Conservation (phyloP, 2,888 invertebrate genomes). For the Thumatha senex region DNA sequence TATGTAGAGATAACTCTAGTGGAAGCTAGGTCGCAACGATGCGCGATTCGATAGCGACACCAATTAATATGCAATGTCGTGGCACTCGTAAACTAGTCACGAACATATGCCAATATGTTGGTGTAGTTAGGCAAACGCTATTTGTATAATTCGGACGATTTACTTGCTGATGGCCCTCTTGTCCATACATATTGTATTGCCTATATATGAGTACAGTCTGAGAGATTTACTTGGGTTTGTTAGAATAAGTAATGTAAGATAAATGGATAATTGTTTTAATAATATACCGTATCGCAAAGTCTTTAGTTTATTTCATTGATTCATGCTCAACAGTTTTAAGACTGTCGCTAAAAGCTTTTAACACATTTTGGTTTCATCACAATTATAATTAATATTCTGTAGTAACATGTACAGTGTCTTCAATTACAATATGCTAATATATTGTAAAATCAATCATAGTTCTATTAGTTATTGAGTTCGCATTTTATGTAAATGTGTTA, state of each 20-base stretch:
- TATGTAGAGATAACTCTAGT: slow-evolving; percentile 32
- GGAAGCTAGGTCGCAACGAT: slow-evolving; percentile 71
- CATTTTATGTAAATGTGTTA: slow-evolving; percentile 73
- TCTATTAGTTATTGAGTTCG: slow-evolving; percentile 41
- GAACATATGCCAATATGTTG: slow-evolving; percentile 81
- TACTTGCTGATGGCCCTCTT: slow-evolving; percentile 50
- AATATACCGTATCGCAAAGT: no score
- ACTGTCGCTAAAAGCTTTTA: no score
- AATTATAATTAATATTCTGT: background rate
- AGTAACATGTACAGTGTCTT: slow-evolving; percentile 20
- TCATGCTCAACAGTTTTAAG: no score
- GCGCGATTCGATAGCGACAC: slow-evolving; percentile 74
- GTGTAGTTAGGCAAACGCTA: slow-evolving; percentile 74
- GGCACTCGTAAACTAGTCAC: slow-evolving; percentile 81
- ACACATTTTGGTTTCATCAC: no score
- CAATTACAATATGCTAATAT: slow-evolving; percentile 37
- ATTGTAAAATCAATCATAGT: no score
- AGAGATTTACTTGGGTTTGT: no score
- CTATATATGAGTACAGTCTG: background rate
- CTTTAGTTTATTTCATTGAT: no score
- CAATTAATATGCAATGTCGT: slow-evolving; percentile 82
- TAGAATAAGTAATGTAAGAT: no score
- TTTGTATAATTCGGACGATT: slow-evolving; percentile 77
- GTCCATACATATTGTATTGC: slow-evolving; percentile 15
- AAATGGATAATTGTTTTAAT: no score